Base-by-base conservation (phyloP, 1,140 invertebrate species). In the Polyergus mexicanus region DNA sequence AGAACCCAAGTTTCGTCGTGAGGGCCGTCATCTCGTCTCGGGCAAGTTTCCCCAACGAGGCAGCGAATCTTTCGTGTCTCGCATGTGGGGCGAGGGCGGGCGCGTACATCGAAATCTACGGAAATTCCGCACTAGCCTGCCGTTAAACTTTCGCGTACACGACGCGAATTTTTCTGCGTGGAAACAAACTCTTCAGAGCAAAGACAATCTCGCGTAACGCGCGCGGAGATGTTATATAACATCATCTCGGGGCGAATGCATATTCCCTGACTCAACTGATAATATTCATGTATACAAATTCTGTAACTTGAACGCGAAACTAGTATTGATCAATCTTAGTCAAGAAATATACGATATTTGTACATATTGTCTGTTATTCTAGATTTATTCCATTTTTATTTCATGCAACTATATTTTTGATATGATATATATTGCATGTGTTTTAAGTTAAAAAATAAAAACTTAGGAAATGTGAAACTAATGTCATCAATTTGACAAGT, bases 21-120 rank as follows among this genome's bases (percentile, higher is more conserved):
- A 89, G 68, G 51, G 74, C 68, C 69, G 88, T 75, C 87, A 47
- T 88, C 84, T 89, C 75, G 66, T 60, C 25, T 47, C 56, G 72
- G 44, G 25, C 71, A 89, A 89, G 87, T 89, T 89, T 89, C 71
- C 13, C 78, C 88, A 89, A 89, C 84, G 87, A 86, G 65, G n/a
- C 47, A 77, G 47, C 66, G 71, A 86, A 84, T 89, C 84, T 84
- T 89, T 86, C 66, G 66, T 86, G 28, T 60, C 66, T 19, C 66
- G 54, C 44, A 71, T 72, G 51, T 28, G 54, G 4, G n/a, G 22
- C 38, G 41, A 3, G 7, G 22, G 3, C 10, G 51, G 13, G 3
- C 1, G 19, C 5, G 13, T 72, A 62, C 28, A 54, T 72, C 32
- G 62, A 32, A 86, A 44, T 54, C 13, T 44, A 76, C 41, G 28